Percentiles rank a stretch among this genome's conserved stretches.
Evolutionary conservation across 2,888 invertebrate genomes (phyloP).

Genomic region (Apotomis betuletana): DNA sequence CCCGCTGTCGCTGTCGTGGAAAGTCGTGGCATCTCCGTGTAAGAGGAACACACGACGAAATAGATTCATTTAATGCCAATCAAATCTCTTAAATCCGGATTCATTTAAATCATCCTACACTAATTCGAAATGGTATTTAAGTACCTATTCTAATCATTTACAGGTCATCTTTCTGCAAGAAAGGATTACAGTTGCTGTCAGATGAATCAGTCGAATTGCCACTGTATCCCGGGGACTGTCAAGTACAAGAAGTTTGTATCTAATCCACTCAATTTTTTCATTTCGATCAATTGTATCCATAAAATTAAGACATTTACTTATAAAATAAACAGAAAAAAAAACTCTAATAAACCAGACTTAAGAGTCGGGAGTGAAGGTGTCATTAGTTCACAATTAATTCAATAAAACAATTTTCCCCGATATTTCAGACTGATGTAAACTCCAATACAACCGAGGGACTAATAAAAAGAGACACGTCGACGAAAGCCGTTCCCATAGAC

Average conservation of each 20-base stretch:
- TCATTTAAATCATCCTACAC: too few relatives aligned
- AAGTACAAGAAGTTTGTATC: constrained; percentile 80
- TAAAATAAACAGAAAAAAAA: too few relatives aligned
- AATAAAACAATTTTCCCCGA: constrained; percentile 1
- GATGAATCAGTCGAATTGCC: constrained; percentile 89
- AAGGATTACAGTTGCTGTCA: constrained; percentile 88
- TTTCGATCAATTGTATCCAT: not conserved
- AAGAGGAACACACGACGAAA: too few relatives aligned
- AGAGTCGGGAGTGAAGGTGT: too few relatives aligned
- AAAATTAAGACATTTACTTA: too few relatives aligned
- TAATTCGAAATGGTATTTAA: too few relatives aligned
- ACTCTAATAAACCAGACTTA: too few relatives aligned
- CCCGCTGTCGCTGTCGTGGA: too few relatives aligned
- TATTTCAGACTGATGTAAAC: constrained; percentile 59
- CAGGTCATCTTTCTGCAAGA: constrained; percentile 91
- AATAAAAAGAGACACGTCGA: constrained; percentile 56
- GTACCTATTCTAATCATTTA: constrained; percentile 41
- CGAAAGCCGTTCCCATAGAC: constrained; percentile 62
- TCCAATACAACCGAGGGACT: constrained; percentile 55
- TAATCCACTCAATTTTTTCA: not conserved
- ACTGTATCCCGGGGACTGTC: constrained; percentile 91
- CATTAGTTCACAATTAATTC: too few relatives aligned
- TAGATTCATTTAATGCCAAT: too few relatives aligned
- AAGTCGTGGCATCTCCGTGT: too few relatives aligned
- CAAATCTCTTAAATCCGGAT: too few relatives aligned